Evolutionary conservation across 2,888 invertebrate species (phyloP).

Genomic region (Polia nebulosa): DNA sequence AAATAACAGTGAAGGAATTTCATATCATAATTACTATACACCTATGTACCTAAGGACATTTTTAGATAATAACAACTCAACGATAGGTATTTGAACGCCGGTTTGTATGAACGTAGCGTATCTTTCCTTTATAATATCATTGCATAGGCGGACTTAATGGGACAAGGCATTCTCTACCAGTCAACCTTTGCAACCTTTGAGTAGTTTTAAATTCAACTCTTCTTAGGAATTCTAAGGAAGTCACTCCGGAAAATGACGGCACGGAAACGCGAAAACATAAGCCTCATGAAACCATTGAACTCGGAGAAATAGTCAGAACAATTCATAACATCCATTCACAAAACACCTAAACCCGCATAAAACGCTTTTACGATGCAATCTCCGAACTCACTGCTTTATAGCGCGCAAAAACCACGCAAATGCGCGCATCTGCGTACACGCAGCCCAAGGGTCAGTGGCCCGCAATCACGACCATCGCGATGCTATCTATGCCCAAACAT

Average conservation of each 20-base stretch:
- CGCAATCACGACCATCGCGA: constrained; percentile 65
- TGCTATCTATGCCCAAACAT: constrained; percentile 64
- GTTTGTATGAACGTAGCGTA: too few relatives aligned
- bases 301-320: constrained; percentile 40
- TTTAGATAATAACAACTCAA: too few relatives aligned
- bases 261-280: background rate
- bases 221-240: constrained; percentile 2
- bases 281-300: constrained; percentile 26
- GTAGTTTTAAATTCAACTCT: too few relatives aligned
- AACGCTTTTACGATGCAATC: constrained; percentile 58
- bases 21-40: too few relatives aligned
- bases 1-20: too few relatives aligned
- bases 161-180: too few relatives aligned
- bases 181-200: too few relatives aligned
- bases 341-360: constrained; percentile 50
- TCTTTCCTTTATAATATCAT: too few relatives aligned
- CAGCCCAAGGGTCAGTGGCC: constrained; percentile 56
- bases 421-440: constrained; percentile 45
- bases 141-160: too few relatives aligned
- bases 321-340: constrained; percentile 41
- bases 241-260: background rate
- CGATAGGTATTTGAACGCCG: too few relatives aligned
- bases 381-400: constrained; percentile 49
- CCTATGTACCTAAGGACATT: too few relatives aligned
- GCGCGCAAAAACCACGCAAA: constrained; percentile 48